Base-by-base conservation (phyloP, 2,888 invertebrate genomes). In the Platerodrilus igneus region DNA sequence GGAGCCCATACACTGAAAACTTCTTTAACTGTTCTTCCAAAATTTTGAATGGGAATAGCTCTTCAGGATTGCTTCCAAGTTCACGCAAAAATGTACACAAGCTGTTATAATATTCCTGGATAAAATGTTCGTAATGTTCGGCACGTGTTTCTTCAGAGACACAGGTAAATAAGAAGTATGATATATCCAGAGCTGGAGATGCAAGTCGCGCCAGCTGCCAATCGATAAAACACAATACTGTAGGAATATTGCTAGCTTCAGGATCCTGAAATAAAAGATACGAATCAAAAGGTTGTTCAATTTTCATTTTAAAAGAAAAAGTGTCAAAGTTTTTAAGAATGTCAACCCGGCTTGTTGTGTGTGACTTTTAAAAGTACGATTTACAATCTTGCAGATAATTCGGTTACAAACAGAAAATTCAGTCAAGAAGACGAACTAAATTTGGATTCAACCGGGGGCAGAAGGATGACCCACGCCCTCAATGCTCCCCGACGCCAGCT, bases 121-220 rank as follows among this genome's bases (percentile, higher is more conserved):
- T 31, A 3, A 61, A 25, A 11, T 47, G 34, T n/a, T 59, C 45
- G 17, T 41, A 58, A 27, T 56, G 40, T 32, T 51, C 21, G 16
- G 43, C 29, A 4, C 59, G 45, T 9, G 55, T 45, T 15, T 55
- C 41, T n/a, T 50, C 46, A 8, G 50, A 45, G 14, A 52, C 37
- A 32, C 52, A 53, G 4, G 57, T 56, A 39, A 58, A 63, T 8
- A 66, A 33, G 40, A 62, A 50, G 34, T 64, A 63, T 2, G 56
- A 41, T 30, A 66, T 40, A 37, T 66, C 66, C 14, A 56, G 37
- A 5, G 50, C 60, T 2, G 58, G 58, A 1, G 58, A 53, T 4
- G 51, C 51, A 21, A 47, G 38, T 5, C 53, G 44, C 4, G 51
- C 38, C n/a, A 58, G 31, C 43, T 60, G 59, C 51, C 58, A 60